Evolutionary conservation across 2,797 vertebrate species (phyloP), one percentile per base, ranked within the genome.

Genomic region (Australoheros facetus): DNA sequence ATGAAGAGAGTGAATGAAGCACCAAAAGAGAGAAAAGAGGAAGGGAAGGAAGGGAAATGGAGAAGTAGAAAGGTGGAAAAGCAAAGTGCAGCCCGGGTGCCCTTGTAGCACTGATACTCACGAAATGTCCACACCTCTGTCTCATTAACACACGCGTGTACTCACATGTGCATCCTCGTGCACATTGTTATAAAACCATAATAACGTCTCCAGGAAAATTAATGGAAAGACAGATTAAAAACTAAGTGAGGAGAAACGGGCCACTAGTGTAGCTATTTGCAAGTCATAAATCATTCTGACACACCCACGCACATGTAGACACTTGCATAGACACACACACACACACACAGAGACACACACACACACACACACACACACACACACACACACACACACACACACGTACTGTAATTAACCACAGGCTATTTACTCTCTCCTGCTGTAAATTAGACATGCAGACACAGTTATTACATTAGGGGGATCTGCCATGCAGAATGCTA

Each of bases 361-460:
- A 73, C 78, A 82, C 56, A 92, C 88, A 83, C 89, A 28, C 59
- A 78, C 62, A 73, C 79, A 82, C 56, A 92, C 88, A 83, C 89
- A 32, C 32, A 7, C 26, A 17, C 71, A 82, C 60, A 78, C 69
- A 83, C 59, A 78, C 62, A 73, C 79, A 82, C 56, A 92, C 88
- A 83, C 89, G 76, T 92, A 94, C 94, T 93, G 94, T 96, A 96
- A 96, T 96, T 95, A 96, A 95, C 95, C 96, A 96, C 95, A 97
- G 96, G 97, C 97, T 97, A 98, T 98, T 97, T 98, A 97, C 97
- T 97, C 97, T 97, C 96, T 97, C 96, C 96, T 96, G 97, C 96
- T 81, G 93, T 97, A 97, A 97, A 97, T 98, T 97, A 97, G 96
- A 97, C 94, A 97, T 95, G 94, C 96, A 97, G 97, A 97, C 96